These are phyloP conservation scores for Lycorma delicatula DNA, from an alignment of 1,140 invertebrate genomes.

Conservation along the genomic window DNA sequence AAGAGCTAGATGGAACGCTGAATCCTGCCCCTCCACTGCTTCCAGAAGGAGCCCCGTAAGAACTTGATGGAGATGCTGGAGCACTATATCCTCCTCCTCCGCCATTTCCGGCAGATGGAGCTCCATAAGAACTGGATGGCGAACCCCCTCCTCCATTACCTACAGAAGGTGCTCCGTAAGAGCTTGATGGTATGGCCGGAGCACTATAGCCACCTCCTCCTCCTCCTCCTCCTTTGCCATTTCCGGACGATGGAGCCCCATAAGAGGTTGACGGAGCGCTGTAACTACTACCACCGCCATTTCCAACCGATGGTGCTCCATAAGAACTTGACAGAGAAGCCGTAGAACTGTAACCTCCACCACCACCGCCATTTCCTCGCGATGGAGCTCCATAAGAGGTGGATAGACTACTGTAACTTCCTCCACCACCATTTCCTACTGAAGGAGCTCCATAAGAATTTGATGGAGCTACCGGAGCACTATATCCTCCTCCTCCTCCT, in stretches of 20 bases:
- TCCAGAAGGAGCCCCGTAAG: background rate
- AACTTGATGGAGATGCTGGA: background rate
- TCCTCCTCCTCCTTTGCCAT: conserved; percentile 1
- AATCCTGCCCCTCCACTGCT: background rate
- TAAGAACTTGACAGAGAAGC: conserved; percentile 14
- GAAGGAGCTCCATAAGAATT: conserved; percentile 21
- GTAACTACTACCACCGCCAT: background rate
- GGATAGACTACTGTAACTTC: background rate
- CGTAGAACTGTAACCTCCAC: conserved; percentile 1
- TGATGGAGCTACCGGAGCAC: conserved; percentile 10
- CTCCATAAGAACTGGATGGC: conserved; percentile 11
- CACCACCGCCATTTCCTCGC: background rate
- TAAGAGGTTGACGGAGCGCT: conserved; percentile 16
- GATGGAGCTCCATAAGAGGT: conserved; percentile 16
- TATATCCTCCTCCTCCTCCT: conserved; percentile 1
- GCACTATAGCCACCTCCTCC: conserved; percentile 2
- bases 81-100: conserved; percentile 3
- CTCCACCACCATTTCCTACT: conserved; percentile 1
- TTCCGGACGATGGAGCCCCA: conserved; percentile 13
- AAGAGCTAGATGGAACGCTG: conserved; percentile 15
- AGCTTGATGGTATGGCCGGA: conserved; percentile 5
- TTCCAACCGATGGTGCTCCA: conserved; percentile 11
- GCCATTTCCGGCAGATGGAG: conserved; percentile 11
- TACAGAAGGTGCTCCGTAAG: conserved; percentile 19
- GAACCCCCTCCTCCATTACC: background rate